phyloP scores from a whole-genome alignment of 1,140 invertebrate species.

The Sarcophaga peregrina region DNA sequence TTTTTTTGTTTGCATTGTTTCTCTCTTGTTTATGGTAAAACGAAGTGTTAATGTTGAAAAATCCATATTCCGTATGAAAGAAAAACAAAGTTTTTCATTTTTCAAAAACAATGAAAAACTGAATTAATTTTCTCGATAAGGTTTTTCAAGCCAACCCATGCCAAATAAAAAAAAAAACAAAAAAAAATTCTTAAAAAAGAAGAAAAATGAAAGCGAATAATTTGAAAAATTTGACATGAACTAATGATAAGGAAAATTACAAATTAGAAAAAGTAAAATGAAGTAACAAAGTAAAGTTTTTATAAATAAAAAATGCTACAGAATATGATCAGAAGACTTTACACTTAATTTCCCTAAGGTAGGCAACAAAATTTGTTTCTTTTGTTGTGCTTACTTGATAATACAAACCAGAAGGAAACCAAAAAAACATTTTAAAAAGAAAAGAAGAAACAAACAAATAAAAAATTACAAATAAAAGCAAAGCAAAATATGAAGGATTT shows the following conservation, averaged over 20 bases:
- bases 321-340: not conserved
- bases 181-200: not conserved
- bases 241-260: constrained; percentile 15
- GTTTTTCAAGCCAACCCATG: no score
- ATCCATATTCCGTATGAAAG: no score
- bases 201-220: not conserved
- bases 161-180: not conserved
- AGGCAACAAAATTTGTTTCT: not conserved
- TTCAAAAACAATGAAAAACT: no score
- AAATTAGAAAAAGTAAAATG: not conserved
- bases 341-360: not conserved
- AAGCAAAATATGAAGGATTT: no score
- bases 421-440: not conserved
- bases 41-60: no score
- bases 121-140: no score
- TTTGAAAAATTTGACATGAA: not conserved
- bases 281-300: not conserved
- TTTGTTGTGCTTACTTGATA: not conserved
- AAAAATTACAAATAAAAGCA: no score
- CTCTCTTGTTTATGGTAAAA: no score
- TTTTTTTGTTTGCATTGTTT: no score
- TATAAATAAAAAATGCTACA: not conserved
- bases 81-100: no score
- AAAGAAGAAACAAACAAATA: not conserved
- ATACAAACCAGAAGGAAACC: not conserved